A percentile compares a stretch with the other conserved stretches of the same genome.
Evolutionary conservation across 2,797 vertebrate species (phyloP).

Genomic region (Coregonus sp.): DNA sequence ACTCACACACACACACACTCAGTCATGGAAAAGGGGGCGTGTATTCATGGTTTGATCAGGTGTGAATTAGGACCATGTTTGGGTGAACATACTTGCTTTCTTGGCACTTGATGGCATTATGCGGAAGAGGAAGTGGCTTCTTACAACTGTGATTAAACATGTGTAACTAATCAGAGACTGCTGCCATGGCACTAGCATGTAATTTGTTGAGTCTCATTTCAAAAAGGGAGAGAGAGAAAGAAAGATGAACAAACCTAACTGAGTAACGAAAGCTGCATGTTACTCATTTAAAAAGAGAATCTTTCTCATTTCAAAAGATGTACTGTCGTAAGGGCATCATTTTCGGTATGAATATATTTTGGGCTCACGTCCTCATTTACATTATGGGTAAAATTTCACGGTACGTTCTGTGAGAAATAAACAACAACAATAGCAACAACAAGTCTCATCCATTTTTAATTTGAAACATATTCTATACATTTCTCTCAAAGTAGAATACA

Average conservation of each 20-base stretch:
- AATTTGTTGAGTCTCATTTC: slow-evolving; percentile 87
- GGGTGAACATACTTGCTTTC: slow-evolving; percentile 76
- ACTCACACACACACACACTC: slow-evolving; percentile 18
- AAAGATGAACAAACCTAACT: slow-evolving; percentile 64
- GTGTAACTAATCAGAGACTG: slow-evolving; percentile 94
- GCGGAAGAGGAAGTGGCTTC: slow-evolving; percentile 91
- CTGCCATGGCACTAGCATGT: slow-evolving; percentile 87
- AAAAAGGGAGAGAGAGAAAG: slow-evolving; percentile 48
- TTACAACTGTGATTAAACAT: slow-evolving; percentile 97
- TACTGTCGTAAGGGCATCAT: not conserved
- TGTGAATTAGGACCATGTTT: slow-evolving; percentile 85
- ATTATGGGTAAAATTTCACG: not conserved
- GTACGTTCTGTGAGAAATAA: not conserved
- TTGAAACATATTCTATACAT: slow-evolving; percentile 1
- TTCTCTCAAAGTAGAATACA: slow-evolving; percentile 7
- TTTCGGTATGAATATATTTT: not conserved
- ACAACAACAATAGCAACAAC: not conserved
- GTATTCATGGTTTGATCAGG: slow-evolving; percentile 83
- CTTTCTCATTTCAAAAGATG: slow-evolving; percentile 32
- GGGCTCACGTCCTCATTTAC: not conserved
- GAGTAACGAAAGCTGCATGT: slow-evolving; percentile 26
- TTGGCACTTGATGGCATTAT: slow-evolving; percentile 83
- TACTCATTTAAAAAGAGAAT: slow-evolving; percentile 18
- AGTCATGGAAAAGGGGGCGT: slow-evolving; percentile 44
- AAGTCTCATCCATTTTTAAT: not conserved